phyloP scores from a whole-genome alignment of 2,888 invertebrate species.

The Cantharis rufa region DNA sequence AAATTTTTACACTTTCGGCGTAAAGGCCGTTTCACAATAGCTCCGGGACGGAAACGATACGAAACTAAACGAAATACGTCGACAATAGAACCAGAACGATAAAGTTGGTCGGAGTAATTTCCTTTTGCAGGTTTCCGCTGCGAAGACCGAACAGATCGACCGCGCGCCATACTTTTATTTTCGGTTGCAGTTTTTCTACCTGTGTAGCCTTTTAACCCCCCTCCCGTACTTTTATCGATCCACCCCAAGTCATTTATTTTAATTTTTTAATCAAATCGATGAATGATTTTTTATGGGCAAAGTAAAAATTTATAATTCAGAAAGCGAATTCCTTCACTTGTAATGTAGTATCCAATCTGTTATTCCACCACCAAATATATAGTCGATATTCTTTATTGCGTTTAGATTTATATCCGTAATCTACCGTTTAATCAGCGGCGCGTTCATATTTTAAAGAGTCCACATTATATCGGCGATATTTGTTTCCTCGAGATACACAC shows the following conservation, averaged over 20 bases:
- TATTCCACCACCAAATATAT: conserved; percentile 14
- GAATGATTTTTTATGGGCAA: not conserved
- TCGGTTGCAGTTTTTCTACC: not conserved
- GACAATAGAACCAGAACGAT: not conserved
- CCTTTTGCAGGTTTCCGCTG: not conserved
- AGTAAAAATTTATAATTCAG: not conserved
- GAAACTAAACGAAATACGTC: not conserved
- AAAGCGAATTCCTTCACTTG: not conserved
- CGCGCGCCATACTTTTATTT: not conserved
- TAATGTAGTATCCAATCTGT: conserved; percentile 22
- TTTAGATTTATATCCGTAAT: conserved; percentile 29
- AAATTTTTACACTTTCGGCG: not conserved
- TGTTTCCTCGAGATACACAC: conserved; percentile 1
- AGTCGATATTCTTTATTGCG: conserved; percentile 27
- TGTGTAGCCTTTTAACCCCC: not conserved
- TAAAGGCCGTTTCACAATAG: not conserved
- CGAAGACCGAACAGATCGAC: not conserved
- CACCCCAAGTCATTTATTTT: not conserved
- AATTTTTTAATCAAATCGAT: not conserved
- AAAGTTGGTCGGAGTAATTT: not conserved
- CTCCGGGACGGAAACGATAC: not conserved
- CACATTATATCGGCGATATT: conserved; percentile 18
- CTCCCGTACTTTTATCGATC: not conserved
- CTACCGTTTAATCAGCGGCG: conserved; percentile 24
- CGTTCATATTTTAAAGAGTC: conserved; percentile 22